A percentile compares a stretch with the other conserved stretches of the same genome.
Conservation (phyloP, 1,140 invertebrate species). For the Alviniconcha marisindica region DNA sequence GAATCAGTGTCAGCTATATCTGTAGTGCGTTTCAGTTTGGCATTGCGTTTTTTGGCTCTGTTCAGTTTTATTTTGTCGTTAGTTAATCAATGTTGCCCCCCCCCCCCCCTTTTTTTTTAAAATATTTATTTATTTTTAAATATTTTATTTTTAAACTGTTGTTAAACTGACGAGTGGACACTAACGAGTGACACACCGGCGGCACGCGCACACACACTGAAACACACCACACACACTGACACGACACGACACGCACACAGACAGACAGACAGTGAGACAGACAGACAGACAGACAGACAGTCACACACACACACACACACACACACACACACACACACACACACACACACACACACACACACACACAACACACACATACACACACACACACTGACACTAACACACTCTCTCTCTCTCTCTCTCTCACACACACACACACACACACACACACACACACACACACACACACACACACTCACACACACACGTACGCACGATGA, state of each 20-base stretch:
- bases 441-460: background rate
- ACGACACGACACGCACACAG: background rate
- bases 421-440: slow-evolving; percentile 11
- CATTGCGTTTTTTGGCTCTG: too few species aligned
- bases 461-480: background rate
- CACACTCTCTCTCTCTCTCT: background rate
- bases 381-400: background rate
- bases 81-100: too few species aligned
- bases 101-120: too few species aligned
- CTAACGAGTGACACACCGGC: too few species aligned
- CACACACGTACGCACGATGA: background rate
- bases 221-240: background rate
- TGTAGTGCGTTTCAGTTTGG: too few species aligned
- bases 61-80: too few species aligned
- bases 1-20: too few species aligned
- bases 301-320: background rate
- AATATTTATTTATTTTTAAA: too few species aligned
- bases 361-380: background rate
- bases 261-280: background rate
- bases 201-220: background rate
- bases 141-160: too few species aligned
- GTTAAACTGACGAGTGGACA: too few species aligned
- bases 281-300: background rate
- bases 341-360: background rate
- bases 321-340: background rate